Percentiles rank a stretch among this genome's conserved stretches.
These are phyloP conservation scores for Petrocephalus zakoni DNA, from an alignment of 2,113 vertebrate genomes.

Conservation along the genomic window DNA sequence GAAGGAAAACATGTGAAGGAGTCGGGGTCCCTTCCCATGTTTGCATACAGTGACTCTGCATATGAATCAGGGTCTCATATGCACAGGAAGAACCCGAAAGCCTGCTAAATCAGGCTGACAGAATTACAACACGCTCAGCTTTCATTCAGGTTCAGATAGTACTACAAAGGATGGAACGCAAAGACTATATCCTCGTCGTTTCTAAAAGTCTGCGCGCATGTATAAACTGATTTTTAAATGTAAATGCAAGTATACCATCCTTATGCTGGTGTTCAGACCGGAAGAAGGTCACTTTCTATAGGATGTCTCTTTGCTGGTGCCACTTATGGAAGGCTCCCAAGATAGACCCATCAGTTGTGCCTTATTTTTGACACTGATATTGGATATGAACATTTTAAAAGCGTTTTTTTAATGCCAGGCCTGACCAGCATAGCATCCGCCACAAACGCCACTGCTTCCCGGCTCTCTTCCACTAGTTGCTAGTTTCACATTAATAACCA, in stretches of 20 bases:
- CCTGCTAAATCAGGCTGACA: not conserved
- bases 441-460: not conserved
- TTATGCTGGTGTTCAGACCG: not conserved
- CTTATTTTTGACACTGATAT: not conserved
- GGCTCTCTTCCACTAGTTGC: not conserved
- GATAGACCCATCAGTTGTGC: not conserved
- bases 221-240: not conserved
- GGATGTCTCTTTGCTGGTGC: not conserved
- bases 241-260: not conserved
- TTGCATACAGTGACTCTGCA: not conserved
- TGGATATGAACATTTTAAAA: not conserved
- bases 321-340: not conserved
- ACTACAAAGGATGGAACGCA: not conserved
- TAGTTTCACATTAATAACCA: not conserved
- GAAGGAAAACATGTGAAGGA: not conserved
- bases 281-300: not conserved
- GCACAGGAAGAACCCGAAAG: not conserved
- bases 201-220: not conserved
- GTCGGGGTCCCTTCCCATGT: not conserved
- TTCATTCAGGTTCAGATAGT: not conserved
- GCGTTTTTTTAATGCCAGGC: not conserved
- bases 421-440: not conserved
- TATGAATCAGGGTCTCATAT: not conserved
- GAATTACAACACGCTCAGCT: not conserved
- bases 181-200: not conserved